Evolutionary conservation across 2,888 invertebrate genomes (phyloP), one percentile per base, ranked within the genome.

Genomic region (Trypoxylon attenuatum): DNA sequence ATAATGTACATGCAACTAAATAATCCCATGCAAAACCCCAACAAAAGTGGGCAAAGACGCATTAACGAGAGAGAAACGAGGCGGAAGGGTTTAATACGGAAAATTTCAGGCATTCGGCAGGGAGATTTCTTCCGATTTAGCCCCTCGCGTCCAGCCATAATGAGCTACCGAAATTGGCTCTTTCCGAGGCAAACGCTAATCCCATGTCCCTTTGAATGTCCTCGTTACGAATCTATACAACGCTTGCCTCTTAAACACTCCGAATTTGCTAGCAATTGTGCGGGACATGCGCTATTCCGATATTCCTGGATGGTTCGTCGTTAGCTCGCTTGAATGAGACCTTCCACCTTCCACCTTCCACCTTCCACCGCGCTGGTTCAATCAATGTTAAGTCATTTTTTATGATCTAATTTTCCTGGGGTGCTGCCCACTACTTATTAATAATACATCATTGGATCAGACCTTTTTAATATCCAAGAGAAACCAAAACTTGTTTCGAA

Each of bases 211-310:
- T 69, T 69, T 71, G 70, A 71, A 71, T 71, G 55, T 65, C 45
- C 70, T 71, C 70, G 70, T 71, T 71, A 71, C 61, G 61, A 57
- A 61, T 51, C 70, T 52, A 50, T 51, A 65, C 57, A 59, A 50
- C 5, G 45, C 23, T 39, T 29, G 45, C 38, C 69, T 69, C 70
- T 71, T 71, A 71, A 71, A 71, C 69, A 69, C 65, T n/a, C n/a
- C 57, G 65, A 71, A 69, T 71, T 71, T 66, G 52, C 47, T 58
- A 42, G 55, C 69, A 62, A 71, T 71, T 71, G 69, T 65, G 61
- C 69, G 61, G n/a, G n/a, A n/a, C n/a, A 71, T 61, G 65, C 57
- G 69, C 65, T 69, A 71, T 69, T 70, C 61, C 65, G 65, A 71
- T 69, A 61, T 69, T 69, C 54, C 55, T 47, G 65, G 33, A 33